These are phyloP conservation scores for Neodon shergylaensis DNA, from an alignment of 2,113 vertebrate genomes.

Conservation along the genomic window DNA sequence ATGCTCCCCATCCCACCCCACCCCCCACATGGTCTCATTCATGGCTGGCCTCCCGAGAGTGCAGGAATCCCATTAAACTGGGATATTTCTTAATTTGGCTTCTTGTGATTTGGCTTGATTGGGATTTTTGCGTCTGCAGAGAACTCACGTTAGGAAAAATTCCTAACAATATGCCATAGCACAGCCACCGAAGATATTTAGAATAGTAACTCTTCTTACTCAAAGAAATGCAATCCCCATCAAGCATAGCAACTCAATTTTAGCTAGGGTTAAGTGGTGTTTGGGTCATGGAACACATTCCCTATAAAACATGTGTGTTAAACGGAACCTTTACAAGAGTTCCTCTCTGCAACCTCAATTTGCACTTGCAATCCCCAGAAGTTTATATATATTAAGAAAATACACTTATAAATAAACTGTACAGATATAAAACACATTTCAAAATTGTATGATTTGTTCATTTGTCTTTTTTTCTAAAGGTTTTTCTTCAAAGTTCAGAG, in stretches of 20 bases:
- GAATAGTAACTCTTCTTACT: constrained; percentile 72
- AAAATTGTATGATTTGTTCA: constrained; percentile 78
- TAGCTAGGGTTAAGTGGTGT: constrained; percentile 68
- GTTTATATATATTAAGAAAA: constrained; percentile 87
- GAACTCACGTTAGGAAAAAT: too few species aligned
- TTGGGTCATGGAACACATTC: constrained; percentile 80
- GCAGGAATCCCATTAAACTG: too few species aligned
- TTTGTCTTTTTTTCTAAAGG: constrained; percentile 80
- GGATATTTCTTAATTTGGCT: too few species aligned
- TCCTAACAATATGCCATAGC: constrained; percentile 57
- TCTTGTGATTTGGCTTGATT: too few species aligned
- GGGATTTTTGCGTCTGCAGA: too few species aligned
- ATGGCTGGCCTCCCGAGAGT: too few species aligned
- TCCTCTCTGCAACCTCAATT: constrained; percentile 75
- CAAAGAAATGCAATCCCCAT: constrained; percentile 71
- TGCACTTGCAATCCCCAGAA: constrained; percentile 67
- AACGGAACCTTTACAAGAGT: constrained; percentile 69
- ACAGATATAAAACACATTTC: constrained; percentile 90
- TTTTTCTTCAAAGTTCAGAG: constrained; percentile 89
- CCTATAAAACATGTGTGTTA: constrained; percentile 64
- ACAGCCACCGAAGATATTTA: constrained; percentile 80
- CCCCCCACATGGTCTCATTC: too few species aligned
- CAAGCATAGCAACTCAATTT: constrained; percentile 72
- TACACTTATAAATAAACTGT: constrained; percentile 89
- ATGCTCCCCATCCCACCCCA: too few species aligned